phyloP scores from a whole-genome alignment of 1,140 invertebrate genomes.

The Linepithema humile region DNA sequence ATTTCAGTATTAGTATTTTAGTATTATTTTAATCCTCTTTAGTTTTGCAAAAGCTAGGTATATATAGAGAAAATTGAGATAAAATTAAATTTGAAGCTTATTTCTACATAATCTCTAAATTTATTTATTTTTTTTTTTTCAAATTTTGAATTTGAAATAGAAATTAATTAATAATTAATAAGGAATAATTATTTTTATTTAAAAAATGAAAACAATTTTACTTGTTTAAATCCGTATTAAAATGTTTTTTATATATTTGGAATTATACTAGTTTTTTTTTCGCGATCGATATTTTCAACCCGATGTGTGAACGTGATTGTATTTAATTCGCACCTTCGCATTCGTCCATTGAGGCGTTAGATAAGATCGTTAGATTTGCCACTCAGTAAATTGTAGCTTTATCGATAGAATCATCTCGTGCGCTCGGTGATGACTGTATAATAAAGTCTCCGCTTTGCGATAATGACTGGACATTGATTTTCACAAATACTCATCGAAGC shows the following conservation, averaged over 20 bases:
- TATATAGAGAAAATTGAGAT: too few species aligned
- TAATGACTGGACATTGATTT: conserved; percentile 36
- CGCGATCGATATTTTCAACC: conserved; percentile 11
- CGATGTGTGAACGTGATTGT: conserved; percentile 48
- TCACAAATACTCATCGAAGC: background rate
- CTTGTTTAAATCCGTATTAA: background rate
- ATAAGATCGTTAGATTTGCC: conserved; percentile 54
- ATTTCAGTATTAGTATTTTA: background rate
- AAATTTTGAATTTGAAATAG: too few species aligned
- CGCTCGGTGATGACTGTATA: conserved; percentile 43
- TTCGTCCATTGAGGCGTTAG: conserved; percentile 7
- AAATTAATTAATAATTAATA: too few species aligned
- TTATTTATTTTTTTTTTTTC: background rate
- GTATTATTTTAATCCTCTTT: too few species aligned
- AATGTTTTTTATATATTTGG: background rate
- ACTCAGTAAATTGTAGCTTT: conserved; percentile 34
- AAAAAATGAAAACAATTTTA: background rate
- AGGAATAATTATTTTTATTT: background rate
- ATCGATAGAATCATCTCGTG: conserved; percentile 34
- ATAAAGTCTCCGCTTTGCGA: conserved; percentile 31
- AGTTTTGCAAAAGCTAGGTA: too few species aligned
- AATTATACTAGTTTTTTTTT: background rate
- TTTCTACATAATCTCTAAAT: background rate
- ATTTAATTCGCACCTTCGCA: conserved; percentile 47
- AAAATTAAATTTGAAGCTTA: too few species aligned